Percentiles rank a stretch among this genome's conserved stretches.
Evolutionary conservation across 2,113 vertebrate species (phyloP).

Genomic region (Morone chrysops): DNA sequence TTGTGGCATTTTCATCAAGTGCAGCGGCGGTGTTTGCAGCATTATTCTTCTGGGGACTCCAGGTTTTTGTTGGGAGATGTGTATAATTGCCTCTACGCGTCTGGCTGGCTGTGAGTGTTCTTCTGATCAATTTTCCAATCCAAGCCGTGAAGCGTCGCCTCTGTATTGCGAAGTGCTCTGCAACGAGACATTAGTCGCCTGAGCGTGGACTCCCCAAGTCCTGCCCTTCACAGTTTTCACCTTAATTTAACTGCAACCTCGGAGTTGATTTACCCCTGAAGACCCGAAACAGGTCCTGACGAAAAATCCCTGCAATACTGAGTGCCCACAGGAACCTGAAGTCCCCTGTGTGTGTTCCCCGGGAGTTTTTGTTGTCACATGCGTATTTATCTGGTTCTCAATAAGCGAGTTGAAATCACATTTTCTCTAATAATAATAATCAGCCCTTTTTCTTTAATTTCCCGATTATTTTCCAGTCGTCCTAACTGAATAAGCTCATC

Average conservation of each 20-base stretch:
- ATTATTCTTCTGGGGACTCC: background rate
- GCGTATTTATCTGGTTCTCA: background rate
- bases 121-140: slow-evolving; percentile 62
- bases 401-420: background rate
- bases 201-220: slow-evolving; percentile 7
- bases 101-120: slow-evolving; percentile 17
- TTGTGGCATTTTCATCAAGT: slow-evolving; percentile 3
- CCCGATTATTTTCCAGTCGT: background rate
- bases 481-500: background rate
- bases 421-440: background rate
- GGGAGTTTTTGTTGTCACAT: slow-evolving; percentile 17
- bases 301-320: slow-evolving; percentile 18
- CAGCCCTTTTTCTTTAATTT: background rate
- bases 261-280: background rate
- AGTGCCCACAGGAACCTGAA: background rate
- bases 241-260: slow-evolving; percentile 3
- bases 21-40: background rate
- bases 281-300: background rate
- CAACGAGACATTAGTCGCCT: slow-evolving; percentile 34
- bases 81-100: slow-evolving; percentile 9
- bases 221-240: slow-evolving; percentile 23
- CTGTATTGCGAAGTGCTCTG: slow-evolving; percentile 20
- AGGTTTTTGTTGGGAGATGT: background rate
- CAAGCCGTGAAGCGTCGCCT: slow-evolving; percentile 30
- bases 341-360: background rate